Conservation (phyloP, 2,113 vertebrate genomes). For the Pteruthius melanotis region DNA sequence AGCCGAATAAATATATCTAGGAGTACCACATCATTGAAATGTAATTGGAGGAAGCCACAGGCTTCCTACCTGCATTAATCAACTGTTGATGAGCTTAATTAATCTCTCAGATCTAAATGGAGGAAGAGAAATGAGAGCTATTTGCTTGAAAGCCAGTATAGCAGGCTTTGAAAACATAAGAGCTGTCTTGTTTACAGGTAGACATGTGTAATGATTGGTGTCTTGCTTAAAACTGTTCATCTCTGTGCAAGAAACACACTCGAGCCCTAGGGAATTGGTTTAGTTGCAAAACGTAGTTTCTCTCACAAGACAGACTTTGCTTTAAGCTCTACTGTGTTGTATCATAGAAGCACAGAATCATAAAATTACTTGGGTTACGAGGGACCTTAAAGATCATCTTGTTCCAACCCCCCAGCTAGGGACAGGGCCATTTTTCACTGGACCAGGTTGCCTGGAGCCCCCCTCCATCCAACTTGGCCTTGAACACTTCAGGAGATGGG, state of each 20-base stretch:
- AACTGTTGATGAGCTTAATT: conserved; percentile 55
- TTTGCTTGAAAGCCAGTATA: conserved; percentile 22
- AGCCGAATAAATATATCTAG: conserved; percentile 14
- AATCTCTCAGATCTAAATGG: conserved; percentile 54
- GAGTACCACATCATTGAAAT: conserved; percentile 6
- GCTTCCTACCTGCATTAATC: conserved; percentile 62
- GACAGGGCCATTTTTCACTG: not conserved
- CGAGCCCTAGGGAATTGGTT: not conserved
- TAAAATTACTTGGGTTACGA: not conserved
- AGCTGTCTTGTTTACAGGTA: conserved; percentile 26
- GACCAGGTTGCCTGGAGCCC: not conserved
- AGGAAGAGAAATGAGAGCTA: conserved; percentile 29
- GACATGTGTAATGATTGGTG: not conserved
- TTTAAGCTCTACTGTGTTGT: not conserved
- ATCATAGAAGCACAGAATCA: not conserved
- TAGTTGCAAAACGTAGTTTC: not conserved
- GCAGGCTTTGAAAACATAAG: not conserved
- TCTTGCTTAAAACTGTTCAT: conserved; percentile 7
- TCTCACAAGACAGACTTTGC: not conserved
- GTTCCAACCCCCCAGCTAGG: not conserved
- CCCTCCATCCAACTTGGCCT: not conserved
- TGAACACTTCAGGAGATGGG: not conserved
- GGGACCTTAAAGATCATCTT: not conserved
- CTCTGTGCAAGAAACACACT: not conserved
- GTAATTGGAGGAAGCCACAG: conserved; percentile 46